Base-by-base conservation (phyloP, 2,113 vertebrate genomes). In the Scytalopus superciliaris region DNA sequence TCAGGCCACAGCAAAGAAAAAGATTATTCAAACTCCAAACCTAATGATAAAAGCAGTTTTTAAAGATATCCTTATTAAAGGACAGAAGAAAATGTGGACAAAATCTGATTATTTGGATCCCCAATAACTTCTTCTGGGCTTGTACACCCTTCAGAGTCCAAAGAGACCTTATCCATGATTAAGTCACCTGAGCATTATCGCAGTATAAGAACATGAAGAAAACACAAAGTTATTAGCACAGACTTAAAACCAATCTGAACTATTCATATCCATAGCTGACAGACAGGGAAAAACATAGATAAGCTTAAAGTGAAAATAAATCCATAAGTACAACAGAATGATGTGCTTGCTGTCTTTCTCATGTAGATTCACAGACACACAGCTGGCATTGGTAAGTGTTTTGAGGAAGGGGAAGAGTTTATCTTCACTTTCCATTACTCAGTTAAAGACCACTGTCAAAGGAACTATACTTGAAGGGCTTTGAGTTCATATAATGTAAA, bases 31-130 rank as follows among this genome's bases (percentile, higher is more conserved):
- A 62, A 80, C 25, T 79, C n/a, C 55, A 80, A 76, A 73, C 5
- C 15, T 83, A 80, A 85, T 27, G 17, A 66, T 37, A 80, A 76
- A 90, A 90, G 9, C 12, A 69, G 7, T 44, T 90, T 91, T 90
- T 21, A 75, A 90, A 72, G 17, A 69, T 24, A 40, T 28, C 35
- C 56, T 72, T 72, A 76, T 33, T 37, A 62, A 56, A 93, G 53
- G 63, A 96, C 37, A 73, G 53, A 72, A 75, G 19, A 74, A 85
- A 49, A 6, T 9, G 5, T 66, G 42, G 45, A 49, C 13, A 83
- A 83, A 87, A 79, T 79, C 37, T 64, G 28, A 45, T 85, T 79
- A 31, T 40, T n/a, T 62, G 40, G 31, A 27, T 64, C 17, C 35
- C 9, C 9, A 55, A 6, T 31, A 50, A 35, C 77, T 83, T 85